These are phyloP conservation scores for Nysson spinosus DNA, from an alignment of 2,888 invertebrate species.

Conservation along the genomic window DNA sequence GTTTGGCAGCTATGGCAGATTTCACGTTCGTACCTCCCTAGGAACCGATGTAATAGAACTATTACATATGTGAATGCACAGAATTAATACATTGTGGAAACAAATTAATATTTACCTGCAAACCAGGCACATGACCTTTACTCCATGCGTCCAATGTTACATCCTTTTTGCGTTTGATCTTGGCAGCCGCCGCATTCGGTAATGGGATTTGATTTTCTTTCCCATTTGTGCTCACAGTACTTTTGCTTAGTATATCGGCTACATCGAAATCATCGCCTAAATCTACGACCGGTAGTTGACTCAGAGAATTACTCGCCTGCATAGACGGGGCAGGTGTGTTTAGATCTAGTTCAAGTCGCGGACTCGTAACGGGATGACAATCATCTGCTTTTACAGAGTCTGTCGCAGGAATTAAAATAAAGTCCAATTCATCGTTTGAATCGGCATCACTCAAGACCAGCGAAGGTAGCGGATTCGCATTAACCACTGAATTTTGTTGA, in stretches of 20 bases:
- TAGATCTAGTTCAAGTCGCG: conserved; percentile 15
- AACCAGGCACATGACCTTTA: conserved; percentile 69
- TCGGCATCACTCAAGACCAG: conserved; percentile 66
- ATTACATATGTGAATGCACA: conserved; percentile 1
- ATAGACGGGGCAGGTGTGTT: background rate
- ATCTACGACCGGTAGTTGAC: conserved; percentile 70
- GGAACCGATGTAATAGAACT: background rate
- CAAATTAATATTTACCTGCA: conserved; percentile 51
- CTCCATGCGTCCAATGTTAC: conserved; percentile 67
- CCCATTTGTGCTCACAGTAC: background rate
- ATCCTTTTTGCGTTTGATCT: conserved; percentile 16
- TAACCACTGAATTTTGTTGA: background rate
- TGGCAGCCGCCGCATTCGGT: background rate
- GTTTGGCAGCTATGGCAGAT: conserved; percentile 16
- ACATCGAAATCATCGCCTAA: conserved; percentile 71
- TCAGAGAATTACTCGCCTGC: conserved; percentile 32
- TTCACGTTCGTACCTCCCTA: conserved; percentile 65
- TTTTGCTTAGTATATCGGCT: conserved; percentile 33
- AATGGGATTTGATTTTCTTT: conserved; percentile 3
- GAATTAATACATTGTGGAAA: conserved; percentile 3
- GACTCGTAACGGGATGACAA: too few species aligned
- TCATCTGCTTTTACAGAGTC: too few species aligned
- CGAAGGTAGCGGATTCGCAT: conserved; percentile 21
- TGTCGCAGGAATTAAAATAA: background rate
- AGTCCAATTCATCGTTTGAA: conserved; percentile 50